These are phyloP conservation scores for Parnassius apollo DNA, from an alignment of 2,888 invertebrate genomes.

Conservation along the genomic window DNA sequence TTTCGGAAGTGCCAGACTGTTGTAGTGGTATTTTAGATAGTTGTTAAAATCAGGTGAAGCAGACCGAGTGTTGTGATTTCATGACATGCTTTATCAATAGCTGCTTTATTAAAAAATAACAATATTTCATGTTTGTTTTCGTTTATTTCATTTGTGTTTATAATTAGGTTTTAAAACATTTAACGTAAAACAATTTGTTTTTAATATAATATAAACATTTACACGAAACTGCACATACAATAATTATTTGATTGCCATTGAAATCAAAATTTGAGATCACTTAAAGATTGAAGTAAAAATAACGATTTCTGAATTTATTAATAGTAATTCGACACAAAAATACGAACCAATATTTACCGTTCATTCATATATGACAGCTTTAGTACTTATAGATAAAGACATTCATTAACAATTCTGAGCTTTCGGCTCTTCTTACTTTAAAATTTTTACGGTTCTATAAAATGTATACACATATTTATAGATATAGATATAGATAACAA, in stretches of 20 bases:
- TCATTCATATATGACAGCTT: conserved; percentile 35
- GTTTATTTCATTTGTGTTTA: neutral
- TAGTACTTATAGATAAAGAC: conserved; percentile 25
- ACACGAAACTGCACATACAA: too few relatives aligned
- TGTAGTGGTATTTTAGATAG: conserved; percentile 77
- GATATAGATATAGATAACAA: conserved; percentile 51
- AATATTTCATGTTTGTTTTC: conserved; percentile 69
- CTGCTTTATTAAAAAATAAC: conserved; percentile 75
- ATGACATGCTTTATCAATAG: conserved; percentile 77
- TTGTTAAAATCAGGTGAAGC: conserved; percentile 63
- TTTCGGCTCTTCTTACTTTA: conserved; percentile 25
- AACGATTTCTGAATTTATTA: conserved; percentile 8
- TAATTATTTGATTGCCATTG: neutral
- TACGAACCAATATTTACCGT: conserved; percentile 11
- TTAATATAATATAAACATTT: too few relatives aligned
- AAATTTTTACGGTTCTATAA: conserved; percentile 41
- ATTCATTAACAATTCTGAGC: neutral
- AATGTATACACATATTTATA: conserved; percentile 58
- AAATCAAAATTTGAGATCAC: conserved; percentile 1
- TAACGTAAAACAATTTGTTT: too few relatives aligned
- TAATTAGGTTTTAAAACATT: too few relatives aligned
- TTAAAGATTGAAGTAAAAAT: neutral
- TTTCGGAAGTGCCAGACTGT: conserved; percentile 79
- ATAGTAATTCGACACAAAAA: neutral
- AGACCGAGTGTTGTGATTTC: conserved; percentile 77